These are phyloP conservation scores for Julus scandinavius DNA, from an alignment of 2,888 invertebrate species.

Conservation along the genomic window DNA sequence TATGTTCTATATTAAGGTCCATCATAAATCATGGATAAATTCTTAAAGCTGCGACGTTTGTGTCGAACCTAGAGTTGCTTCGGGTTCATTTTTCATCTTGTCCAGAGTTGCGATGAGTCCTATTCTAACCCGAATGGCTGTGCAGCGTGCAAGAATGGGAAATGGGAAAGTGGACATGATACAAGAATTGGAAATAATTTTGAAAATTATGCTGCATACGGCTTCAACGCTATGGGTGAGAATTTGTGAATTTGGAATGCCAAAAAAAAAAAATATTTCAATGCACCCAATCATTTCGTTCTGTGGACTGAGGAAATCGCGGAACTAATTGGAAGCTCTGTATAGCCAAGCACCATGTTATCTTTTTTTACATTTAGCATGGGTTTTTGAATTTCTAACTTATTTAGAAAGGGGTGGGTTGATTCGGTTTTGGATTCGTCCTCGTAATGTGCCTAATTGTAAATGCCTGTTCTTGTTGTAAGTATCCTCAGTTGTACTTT, in stretches of 20 bases:
- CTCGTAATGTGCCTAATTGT: not conserved
- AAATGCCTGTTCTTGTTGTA: too few relatives aligned
- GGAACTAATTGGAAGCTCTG: slow-evolving; percentile 12
- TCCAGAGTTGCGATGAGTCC: not conserved
- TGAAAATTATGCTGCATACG: slow-evolving; percentile 12
- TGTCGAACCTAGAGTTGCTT: not conserved
- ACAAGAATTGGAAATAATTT: not conserved
- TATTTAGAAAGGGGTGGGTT: not conserved
- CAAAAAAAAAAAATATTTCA: not conserved
- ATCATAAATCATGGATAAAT: not conserved
- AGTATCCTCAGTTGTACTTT: not conserved
- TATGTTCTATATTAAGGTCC: not conserved
- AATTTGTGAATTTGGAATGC: not conserved
- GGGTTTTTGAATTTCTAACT: not conserved
- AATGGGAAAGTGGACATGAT: not conserved
- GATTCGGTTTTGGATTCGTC: not conserved
- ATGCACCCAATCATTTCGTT: slow-evolving; percentile 18
- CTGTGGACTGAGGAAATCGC: not conserved
- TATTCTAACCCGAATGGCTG: not conserved
- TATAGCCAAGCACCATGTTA: not conserved
- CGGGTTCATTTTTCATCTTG: not conserved
- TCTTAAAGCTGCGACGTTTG: not conserved
- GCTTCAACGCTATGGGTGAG: not conserved
- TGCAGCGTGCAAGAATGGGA: not conserved
- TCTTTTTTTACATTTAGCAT: not conserved